These are phyloP conservation scores for Chaetops frenatus DNA, from an alignment of 2,113 vertebrate species.

Conservation along the genomic window DNA sequence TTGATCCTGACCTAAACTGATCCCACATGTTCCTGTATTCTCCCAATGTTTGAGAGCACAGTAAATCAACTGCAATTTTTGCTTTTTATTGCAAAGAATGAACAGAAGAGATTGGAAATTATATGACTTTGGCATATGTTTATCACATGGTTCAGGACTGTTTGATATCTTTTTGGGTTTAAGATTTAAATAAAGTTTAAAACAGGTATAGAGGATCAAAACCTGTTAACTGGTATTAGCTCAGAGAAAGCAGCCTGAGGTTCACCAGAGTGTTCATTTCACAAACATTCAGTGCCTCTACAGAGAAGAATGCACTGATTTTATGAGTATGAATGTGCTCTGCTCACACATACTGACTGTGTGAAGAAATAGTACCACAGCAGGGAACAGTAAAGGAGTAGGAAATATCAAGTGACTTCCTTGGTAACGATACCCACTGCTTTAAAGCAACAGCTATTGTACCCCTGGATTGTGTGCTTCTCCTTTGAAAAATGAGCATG, in stretches of 20 bases:
- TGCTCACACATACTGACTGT: neutral
- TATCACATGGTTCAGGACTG: neutral
- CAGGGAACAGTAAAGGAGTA: neutral
- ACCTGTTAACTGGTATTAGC: neutral
- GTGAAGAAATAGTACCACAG: neutral
- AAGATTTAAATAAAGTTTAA: neutral
- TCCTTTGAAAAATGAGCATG: neutral
- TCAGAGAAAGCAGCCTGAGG: neutral
- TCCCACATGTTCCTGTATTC: slow-evolving; percentile 54
- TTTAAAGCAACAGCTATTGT: neutral
- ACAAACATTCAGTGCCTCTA: neutral
- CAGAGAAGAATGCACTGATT: neutral
- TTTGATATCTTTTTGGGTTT: neutral
- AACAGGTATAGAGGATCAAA: neutral
- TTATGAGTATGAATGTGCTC: neutral
- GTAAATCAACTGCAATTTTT: slow-evolving; percentile 38
- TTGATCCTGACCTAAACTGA: slow-evolving; percentile 59
- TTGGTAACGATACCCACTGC: neutral
- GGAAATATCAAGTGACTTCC: neutral
- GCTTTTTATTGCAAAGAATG: slow-evolving; percentile 29
- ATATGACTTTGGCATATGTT: slow-evolving; percentile 16
- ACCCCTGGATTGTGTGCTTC: neutral
- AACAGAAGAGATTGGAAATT: slow-evolving; percentile 19
- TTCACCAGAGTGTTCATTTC: neutral
- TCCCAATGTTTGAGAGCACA: neutral